Evolutionary conservation across 1,140 invertebrate species (phyloP).

Genomic region (Bursaphelenchus mucronatus): DNA sequence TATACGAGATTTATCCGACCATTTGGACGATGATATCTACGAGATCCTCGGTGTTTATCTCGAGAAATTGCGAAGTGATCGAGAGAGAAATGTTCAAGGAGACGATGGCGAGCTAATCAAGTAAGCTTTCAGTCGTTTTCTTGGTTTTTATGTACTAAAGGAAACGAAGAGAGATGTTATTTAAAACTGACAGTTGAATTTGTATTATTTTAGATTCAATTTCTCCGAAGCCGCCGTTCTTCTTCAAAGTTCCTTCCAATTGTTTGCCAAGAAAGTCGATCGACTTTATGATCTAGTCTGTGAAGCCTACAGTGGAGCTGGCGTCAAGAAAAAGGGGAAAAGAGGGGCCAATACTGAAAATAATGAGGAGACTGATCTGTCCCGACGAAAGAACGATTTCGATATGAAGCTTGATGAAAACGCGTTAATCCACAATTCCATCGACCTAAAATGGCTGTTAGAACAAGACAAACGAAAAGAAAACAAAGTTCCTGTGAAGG

Average conservation of each 20-base stretch:
- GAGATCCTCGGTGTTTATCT: slow-evolving; percentile 4
- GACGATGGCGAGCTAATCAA: slow-evolving; percentile 9
- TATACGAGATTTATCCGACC: slow-evolving; percentile 1
- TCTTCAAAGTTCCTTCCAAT: slow-evolving; percentile 3
- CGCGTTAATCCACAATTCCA: no score
- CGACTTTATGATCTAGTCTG: neutral
- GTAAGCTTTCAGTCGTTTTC: neutral
- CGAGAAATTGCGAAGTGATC: slow-evolving; percentile 3
- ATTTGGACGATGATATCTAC: slow-evolving; percentile 5
- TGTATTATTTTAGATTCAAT: slow-evolving; percentile 1
- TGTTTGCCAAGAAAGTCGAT: slow-evolving; percentile 8
- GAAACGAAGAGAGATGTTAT: no score
- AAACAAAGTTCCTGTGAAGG: slow-evolving; percentile 1
- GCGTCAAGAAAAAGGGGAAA: no score
- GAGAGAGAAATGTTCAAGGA: slow-evolving; percentile 1
- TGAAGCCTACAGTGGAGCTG: no score
- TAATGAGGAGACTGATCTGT: no score
- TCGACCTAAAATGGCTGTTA: no score
- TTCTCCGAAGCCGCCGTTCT: slow-evolving; percentile 9
- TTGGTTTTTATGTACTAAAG: neutral
- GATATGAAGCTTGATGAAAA: no score
- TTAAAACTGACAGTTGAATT: no score
- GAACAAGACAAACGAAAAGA: neutral
- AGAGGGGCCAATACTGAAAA: no score
- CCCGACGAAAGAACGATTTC: no score